These are phyloP conservation scores for Cantharis rustica DNA, from an alignment of 2,888 invertebrate genomes.

Conservation along the genomic window DNA sequence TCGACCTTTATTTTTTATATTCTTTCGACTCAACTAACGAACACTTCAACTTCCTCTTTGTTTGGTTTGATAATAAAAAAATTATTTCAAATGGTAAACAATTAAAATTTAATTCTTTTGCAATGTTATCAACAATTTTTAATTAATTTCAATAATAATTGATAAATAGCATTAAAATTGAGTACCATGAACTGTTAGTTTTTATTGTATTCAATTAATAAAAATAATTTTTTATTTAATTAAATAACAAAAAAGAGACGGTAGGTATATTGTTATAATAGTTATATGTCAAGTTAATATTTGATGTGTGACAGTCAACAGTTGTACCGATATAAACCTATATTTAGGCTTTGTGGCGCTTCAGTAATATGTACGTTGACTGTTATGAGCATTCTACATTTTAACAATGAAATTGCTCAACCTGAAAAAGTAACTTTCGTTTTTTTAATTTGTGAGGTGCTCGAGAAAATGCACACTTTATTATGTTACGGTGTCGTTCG, in stretches of 20 bases:
- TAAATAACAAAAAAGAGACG: neutral
- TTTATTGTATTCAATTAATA: neutral
- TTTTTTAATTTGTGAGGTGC: neutral
- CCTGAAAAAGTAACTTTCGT: neutral
- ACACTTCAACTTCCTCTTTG: neutral
- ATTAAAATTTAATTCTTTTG: neutral
- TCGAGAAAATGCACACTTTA: neutral
- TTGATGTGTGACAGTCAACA: slow-evolving; percentile 1
- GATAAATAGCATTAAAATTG: neutral
- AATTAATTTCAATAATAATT: neutral
- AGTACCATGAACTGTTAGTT: neutral
- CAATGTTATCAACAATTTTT: neutral
- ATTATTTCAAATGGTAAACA: neutral
- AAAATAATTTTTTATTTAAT: neutral
- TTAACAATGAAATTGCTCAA: neutral
- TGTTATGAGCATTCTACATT: slow-evolving; percentile 1
- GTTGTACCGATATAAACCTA: neutral
- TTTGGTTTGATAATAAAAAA: neutral
- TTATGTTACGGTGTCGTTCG: neutral
- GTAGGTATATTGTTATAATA: neutral
- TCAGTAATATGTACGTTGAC: neutral
- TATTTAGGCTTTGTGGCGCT: slow-evolving; percentile 1
- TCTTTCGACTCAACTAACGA: neutral
- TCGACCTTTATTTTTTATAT: neutral
- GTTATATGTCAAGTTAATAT: neutral